Evolutionary conservation across 2,797 vertebrate species (phyloP).

Genomic region (Hippoglossus hippoglossus): DNA sequence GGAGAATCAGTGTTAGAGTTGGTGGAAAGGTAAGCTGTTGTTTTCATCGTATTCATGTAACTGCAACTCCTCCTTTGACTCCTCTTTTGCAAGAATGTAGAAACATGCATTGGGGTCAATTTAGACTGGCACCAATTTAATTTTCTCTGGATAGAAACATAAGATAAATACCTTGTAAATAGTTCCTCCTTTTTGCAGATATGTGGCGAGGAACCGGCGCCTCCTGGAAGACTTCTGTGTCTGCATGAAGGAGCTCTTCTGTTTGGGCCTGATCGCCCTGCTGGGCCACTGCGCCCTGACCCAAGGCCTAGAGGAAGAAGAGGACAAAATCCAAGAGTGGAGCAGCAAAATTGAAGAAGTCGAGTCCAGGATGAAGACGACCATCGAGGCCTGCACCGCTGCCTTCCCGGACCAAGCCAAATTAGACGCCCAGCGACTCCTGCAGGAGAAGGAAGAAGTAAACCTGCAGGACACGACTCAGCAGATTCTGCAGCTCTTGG

Average conservation of each 20-base stretch:
- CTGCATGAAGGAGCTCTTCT: conserved; percentile 85
- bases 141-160: background rate
- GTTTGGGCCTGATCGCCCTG: conserved; percentile 83
- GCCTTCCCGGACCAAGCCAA: conserved; percentile 82
- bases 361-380: conserved; percentile 82
- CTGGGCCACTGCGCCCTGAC: conserved; percentile 81
- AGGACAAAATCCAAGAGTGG: conserved; percentile 80
- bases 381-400: conserved; percentile 73
- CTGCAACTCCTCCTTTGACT: no score
- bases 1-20: conserved; percentile 80
- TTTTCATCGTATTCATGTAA: background rate
- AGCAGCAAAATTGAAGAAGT: conserved; percentile 78
- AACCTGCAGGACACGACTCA: conserved; percentile 67
- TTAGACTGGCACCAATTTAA: background rate
- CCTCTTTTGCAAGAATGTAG: no score
- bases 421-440: conserved; percentile 71
- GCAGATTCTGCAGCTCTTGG: conserved; percentile 76
- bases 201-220: conserved; percentile 79
- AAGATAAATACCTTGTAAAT: background rate
- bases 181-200: conserved; percentile 58
- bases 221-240: conserved; percentile 86
- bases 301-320: conserved; percentile 73
- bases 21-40: conserved; percentile 72
- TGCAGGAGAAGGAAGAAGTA: conserved; percentile 69
- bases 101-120: background rate